A percentile compares a stretch with the other conserved stretches of the same genome.
Conservation (phyloP, 2,797 vertebrate genomes). For the Pseudochaenichthys georgianus region DNA sequence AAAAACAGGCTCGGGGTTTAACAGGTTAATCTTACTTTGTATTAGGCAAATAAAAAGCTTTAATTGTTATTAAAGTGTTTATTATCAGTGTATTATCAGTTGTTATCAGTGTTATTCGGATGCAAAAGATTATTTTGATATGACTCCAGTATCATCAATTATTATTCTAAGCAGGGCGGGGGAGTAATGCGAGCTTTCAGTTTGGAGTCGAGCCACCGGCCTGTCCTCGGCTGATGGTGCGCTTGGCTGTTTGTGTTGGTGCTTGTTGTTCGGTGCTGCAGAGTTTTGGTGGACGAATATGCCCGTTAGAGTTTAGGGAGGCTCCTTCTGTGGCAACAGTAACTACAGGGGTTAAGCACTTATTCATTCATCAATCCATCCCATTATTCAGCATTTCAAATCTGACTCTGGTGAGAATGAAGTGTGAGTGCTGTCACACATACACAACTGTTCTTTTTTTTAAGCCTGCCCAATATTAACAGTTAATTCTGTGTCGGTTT, state of each 20-base stretch:
- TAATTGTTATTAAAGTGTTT: background rate
- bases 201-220: slow-evolving; percentile 61
- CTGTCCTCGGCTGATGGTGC: slow-evolving; percentile 24
- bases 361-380: slow-evolving; percentile 16
- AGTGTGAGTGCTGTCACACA: slow-evolving; percentile 32
- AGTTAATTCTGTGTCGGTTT: background rate
- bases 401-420: slow-evolving; percentile 18
- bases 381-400: slow-evolving; percentile 4
- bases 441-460: background rate
- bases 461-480: background rate
- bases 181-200: slow-evolving; percentile 26
- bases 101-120: background rate
- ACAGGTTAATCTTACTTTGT: background rate
- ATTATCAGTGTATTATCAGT: no score
- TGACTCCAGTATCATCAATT: background rate
- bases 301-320: slow-evolving; percentile 32
- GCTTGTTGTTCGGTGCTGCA: slow-evolving; percentile 53
- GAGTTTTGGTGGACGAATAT: slow-evolving; percentile 45
- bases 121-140: background rate
- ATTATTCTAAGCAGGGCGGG: background rate
- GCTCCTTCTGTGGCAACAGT: background rate
- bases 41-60: background rate
- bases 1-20: no score
- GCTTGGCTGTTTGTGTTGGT: slow-evolving; percentile 52
- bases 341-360: background rate